Evolutionary conservation across 2,888 invertebrate genomes (phyloP).

Genomic region (Clistopyga incitator): DNA sequence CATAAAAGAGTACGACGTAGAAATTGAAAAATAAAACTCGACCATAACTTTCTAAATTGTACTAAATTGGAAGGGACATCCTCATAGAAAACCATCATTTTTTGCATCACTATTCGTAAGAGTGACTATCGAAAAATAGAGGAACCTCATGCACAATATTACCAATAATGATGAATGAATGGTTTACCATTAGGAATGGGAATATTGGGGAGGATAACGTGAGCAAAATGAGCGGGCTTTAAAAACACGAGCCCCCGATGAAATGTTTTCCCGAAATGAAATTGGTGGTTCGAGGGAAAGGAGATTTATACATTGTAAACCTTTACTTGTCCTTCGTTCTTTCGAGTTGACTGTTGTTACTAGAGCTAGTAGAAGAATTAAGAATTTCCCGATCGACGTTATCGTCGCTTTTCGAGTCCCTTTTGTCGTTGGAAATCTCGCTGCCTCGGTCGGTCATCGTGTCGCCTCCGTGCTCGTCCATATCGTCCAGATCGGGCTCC

Average conservation of each 20-base stretch:
- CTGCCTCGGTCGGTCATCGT: constrained; percentile 52
- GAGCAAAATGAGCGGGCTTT: background rate
- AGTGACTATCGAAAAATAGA: background rate
- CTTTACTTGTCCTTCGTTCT: constrained; percentile 51
- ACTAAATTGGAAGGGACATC: background rate
- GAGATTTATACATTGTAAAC: background rate
- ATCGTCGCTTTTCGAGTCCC: constrained; percentile 26
- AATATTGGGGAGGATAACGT: background rate
- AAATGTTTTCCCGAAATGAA: background rate
- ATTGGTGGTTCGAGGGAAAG: background rate
- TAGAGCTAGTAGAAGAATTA: constrained; percentile 10
- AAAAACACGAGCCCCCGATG: background rate
- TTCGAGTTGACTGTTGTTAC: constrained; percentile 48
- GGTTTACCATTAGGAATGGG: background rate
- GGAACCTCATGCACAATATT: background rate
- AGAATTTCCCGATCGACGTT: constrained; percentile 45
- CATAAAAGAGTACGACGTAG: constrained; percentile 11
- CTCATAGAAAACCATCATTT: constrained; percentile 1
- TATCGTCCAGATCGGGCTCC: constrained; percentile 88
- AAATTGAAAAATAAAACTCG: constrained; percentile 2
- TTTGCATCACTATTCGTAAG: background rate
- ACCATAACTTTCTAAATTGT: constrained; percentile 37
- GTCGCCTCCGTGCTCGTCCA: constrained; percentile 80
- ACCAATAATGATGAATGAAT: background rate
- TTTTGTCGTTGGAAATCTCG: constrained; percentile 46